phyloP scores from a whole-genome alignment of 2,888 invertebrate genomes.

The Caenorhabditis wallacei region DNA sequence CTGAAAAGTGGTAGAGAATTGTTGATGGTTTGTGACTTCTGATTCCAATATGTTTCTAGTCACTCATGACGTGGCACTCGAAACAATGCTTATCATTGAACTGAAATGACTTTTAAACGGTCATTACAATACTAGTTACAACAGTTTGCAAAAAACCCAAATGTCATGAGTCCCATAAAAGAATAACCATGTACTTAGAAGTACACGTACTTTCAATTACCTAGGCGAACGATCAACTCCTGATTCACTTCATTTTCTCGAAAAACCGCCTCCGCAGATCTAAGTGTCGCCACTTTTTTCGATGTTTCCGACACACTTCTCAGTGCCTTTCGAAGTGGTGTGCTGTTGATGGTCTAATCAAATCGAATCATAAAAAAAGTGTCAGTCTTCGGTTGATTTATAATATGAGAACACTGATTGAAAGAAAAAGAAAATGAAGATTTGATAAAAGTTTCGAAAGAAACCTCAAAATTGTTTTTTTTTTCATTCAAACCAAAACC shows the following conservation, averaged over 20 bases:
- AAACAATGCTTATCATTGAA: slow-evolving; percentile 36
- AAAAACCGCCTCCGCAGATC: slow-evolving; percentile 30
- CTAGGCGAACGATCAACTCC: slow-evolving; percentile 51
- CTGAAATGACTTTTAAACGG: slow-evolving; percentile 25
- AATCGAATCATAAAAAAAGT: slow-evolving; percentile 40
- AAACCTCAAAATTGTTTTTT: neutral
- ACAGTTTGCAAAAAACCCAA: slow-evolving; percentile 9
- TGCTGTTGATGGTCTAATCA: slow-evolving; percentile 32
- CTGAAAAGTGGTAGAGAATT: neutral
- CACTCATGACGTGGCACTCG: slow-evolving; percentile 35
- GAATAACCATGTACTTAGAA: slow-evolving; percentile 49
- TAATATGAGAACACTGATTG: slow-evolving; percentile 19
- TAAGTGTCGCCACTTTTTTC: slow-evolving; percentile 38
- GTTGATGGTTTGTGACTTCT: slow-evolving; percentile 8
- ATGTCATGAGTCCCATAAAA: slow-evolving; percentile 45
- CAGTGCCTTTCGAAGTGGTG: slow-evolving; percentile 29
- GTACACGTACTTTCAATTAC: slow-evolving; percentile 54
- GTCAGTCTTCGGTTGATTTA: slow-evolving; percentile 43
- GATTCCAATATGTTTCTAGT: slow-evolving; percentile 2
- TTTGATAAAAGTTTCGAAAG: slow-evolving; percentile 40
- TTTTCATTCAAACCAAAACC: slow-evolving; percentile 26
- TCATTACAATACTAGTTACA: slow-evolving; percentile 36
- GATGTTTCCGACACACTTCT: slow-evolving; percentile 42
- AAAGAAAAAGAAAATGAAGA: slow-evolving; percentile 1
- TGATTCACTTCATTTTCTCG: slow-evolving; percentile 9